Conservation (phyloP, 2,888 invertebrate species). For the Amiota communis region DNA sequence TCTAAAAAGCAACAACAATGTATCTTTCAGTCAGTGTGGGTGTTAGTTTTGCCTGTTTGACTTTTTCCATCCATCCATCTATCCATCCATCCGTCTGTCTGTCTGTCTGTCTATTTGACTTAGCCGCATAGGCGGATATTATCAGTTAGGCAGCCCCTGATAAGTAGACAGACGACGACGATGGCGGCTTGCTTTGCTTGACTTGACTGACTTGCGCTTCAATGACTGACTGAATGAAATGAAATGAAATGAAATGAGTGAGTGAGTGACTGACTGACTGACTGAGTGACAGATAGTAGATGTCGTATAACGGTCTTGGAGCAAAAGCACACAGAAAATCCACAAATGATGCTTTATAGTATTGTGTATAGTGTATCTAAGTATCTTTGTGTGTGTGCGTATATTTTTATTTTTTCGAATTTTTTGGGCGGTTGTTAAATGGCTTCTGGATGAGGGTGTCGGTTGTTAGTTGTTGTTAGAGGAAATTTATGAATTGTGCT, state of each 20-base stretch:
- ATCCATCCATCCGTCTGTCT: slow-evolving; percentile 6
- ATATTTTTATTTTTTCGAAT: neutral
- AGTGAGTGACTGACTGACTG: too few species aligned
- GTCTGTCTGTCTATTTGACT: neutral
- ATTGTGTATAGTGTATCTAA: neutral
- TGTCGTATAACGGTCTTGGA: too few species aligned
- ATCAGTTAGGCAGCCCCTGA: neutral
- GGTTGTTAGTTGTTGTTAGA: slow-evolving; percentile 11
- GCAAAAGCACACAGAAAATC: too few species aligned
- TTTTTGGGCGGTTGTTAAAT: neutral
- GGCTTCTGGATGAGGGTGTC: neutral
- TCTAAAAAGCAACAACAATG: neutral
- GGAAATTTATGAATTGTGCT: slow-evolving; percentile 38
- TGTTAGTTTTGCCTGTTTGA: slow-evolving; percentile 17
- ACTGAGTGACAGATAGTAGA: too few species aligned
- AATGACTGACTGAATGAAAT: slow-evolving; percentile 2
- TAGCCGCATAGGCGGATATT: neutral
- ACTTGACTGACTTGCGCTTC: slow-evolving; percentile 7
- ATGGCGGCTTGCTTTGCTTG: slow-evolving; percentile 1
- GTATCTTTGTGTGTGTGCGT: slow-evolving; percentile 38
- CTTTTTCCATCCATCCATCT: neutral
- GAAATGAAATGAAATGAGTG: too few species aligned
- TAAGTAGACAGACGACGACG: neutral
- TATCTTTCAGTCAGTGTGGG: slow-evolving; percentile 6
- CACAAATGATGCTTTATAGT: too few species aligned